phyloP scores from a whole-genome alignment of 2,113 vertebrate species.

The Thamnophis sirtalis region DNA sequence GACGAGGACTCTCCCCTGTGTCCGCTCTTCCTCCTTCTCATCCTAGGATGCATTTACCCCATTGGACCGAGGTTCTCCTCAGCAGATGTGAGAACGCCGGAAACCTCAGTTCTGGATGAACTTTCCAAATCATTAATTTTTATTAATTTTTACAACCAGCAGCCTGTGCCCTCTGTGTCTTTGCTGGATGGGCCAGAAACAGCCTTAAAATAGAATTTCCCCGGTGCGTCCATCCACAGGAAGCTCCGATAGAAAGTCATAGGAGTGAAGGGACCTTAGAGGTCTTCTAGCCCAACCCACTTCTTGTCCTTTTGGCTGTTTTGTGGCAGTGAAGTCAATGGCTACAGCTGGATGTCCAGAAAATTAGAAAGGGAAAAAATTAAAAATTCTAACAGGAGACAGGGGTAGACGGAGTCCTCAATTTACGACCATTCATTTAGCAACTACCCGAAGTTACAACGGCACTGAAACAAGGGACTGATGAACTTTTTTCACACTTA shows the following conservation, averaged over 20 bases:
- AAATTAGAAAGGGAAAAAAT: neutral
- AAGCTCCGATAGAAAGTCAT: too few species aligned
- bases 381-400: neutral
- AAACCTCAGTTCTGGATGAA: neutral
- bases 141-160: constrained; percentile 21
- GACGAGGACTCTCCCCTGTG: neutral
- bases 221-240: neutral
- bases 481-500: neutral
- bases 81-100: neutral
- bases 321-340: neutral
- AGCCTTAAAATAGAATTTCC: neutral
- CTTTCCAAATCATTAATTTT: constrained; percentile 30
- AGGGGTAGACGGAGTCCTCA: neutral
- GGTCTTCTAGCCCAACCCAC: neutral
- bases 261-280: neutral
- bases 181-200: neutral
- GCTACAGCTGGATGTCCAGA: neutral
- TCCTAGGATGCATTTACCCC: constrained; percentile 48
- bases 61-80: constrained; percentile 1
- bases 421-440: neutral
- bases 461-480: neutral
- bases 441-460: neutral
- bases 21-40: constrained; percentile 11
- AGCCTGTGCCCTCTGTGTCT: neutral
- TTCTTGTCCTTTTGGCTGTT: neutral